A percentile compares a stretch with the other conserved stretches of the same genome.
These are phyloP conservation scores for Jaculus jaculus DNA, from an alignment of 2,113 vertebrate species.

Conservation along the genomic window DNA sequence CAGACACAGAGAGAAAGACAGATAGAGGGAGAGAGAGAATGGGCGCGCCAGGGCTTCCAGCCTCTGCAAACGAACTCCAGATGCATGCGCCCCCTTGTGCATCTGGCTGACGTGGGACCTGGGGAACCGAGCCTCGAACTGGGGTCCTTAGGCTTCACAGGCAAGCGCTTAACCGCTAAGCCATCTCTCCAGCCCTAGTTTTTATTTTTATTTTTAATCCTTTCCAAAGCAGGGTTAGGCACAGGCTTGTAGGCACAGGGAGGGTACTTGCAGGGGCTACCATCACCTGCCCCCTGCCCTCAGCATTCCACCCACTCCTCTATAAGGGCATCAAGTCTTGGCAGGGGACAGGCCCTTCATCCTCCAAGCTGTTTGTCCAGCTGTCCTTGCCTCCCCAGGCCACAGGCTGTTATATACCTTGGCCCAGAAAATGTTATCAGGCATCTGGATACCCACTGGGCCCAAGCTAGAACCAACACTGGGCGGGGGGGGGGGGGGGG, in stretches of 20 bases:
- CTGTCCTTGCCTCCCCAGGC: slow-evolving; percentile 66
- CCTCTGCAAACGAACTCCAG: no score
- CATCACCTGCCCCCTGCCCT: background rate
- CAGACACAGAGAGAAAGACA: no score
- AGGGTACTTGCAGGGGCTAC: background rate
- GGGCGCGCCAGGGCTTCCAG: no score
- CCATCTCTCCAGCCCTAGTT: no score
- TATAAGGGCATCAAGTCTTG: background rate
- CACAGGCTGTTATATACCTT: slow-evolving; percentile 66
- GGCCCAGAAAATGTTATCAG: slow-evolving; percentile 70
- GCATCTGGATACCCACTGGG: slow-evolving; percentile 59
- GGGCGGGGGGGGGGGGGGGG: background rate
- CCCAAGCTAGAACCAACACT: slow-evolving; percentile 56
- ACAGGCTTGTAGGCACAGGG: background rate
- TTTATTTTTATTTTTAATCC: no score
- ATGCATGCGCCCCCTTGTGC: no score
- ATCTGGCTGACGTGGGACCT: no score
- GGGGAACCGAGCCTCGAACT: no score
- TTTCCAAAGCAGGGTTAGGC: background rate
- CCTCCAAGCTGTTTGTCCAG: slow-evolving; percentile 73
- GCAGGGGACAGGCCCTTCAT: slow-evolving; percentile 51
- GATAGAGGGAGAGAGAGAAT: no score
- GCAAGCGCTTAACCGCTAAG: no score
- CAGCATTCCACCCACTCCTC: background rate
- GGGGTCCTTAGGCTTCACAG: no score